Conservation (phyloP, 2,888 invertebrate species). For the Cephus nigrinus region DNA sequence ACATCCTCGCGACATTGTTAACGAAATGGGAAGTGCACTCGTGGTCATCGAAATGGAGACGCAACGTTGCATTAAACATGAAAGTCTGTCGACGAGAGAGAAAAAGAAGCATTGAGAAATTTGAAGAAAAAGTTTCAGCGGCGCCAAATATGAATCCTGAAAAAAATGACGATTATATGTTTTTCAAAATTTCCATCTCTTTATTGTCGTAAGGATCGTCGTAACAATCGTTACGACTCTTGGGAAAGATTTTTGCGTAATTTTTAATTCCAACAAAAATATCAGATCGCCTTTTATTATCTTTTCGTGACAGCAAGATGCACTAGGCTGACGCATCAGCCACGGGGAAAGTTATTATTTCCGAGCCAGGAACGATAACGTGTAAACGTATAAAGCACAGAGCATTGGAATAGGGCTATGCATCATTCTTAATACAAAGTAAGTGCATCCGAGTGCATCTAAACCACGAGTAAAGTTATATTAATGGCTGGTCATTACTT, state of each 20-base stretch:
- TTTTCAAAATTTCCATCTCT: background rate
- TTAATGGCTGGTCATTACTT: slow-evolving; percentile 3
- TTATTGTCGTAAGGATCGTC: background rate
- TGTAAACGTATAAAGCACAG: background rate
- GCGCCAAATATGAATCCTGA: background rate
- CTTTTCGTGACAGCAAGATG: background rate
- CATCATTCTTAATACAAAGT: slow-evolving; percentile 16
- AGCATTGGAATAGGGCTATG: slow-evolving; percentile 8
- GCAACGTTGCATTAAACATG: background rate
- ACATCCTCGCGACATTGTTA: background rate
- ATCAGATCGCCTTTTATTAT: background rate
- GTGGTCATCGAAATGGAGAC: background rate
- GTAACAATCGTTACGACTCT: background rate
- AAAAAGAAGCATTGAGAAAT: background rate
- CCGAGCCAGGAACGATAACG: background rate
- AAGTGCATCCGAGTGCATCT: slow-evolving; percentile 4
- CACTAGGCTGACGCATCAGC: background rate
- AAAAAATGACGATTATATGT: background rate
- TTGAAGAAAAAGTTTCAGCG: background rate
- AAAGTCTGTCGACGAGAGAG: background rate
- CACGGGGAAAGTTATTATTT: background rate
- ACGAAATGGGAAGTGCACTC: background rate
- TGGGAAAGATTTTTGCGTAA: background rate
- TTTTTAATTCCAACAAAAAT: background rate
- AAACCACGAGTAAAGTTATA: background rate